These are phyloP conservation scores for Trissolcus japonicus DNA, from an alignment of 2,888 invertebrate genomes.

Conservation along the genomic window DNA sequence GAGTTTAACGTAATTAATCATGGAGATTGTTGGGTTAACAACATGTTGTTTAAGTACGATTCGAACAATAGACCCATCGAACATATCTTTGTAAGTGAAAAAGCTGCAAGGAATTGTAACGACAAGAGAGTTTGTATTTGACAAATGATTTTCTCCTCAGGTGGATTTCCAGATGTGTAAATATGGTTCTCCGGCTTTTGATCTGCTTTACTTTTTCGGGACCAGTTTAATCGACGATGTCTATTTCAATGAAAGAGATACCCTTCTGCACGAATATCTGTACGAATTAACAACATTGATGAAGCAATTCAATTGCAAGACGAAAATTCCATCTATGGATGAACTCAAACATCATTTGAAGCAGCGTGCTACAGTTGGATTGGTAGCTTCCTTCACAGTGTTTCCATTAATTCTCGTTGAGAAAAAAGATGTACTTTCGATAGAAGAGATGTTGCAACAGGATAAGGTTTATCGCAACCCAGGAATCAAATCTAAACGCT, in stretches of 20 bases:
- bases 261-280: conserved; percentile 65
- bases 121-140: neutral
- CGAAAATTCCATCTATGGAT: conserved; percentile 62
- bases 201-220: conserved; percentile 76
- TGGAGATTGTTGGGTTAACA: conserved; percentile 72
- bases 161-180: conserved; percentile 77
- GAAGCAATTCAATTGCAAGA: conserved; percentile 65
- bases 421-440: conserved; percentile 59
- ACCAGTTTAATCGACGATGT: conserved; percentile 69
- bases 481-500: conserved; percentile 55
- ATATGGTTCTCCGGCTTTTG: conserved; percentile 75
- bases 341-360: conserved; percentile 58
- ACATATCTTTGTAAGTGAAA: conserved; percentile 69
- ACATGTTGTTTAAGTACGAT: conserved; percentile 72
- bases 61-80: conserved; percentile 60
- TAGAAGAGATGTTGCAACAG: conserved; percentile 64
- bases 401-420: conserved; percentile 66
- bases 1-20: conserved; percentile 67
- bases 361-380: conserved; percentile 59
- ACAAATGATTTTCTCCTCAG: conserved; percentile 63
- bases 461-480: conserved; percentile 14
- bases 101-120: too few species aligned
- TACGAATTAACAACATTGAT: conserved; percentile 60
- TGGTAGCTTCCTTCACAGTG: conserved; percentile 61
- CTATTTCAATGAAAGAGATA: conserved; percentile 52